Evolutionary conservation across 2,113 vertebrate genomes (phyloP).

Genomic region (Lampris incognitus): DNA sequence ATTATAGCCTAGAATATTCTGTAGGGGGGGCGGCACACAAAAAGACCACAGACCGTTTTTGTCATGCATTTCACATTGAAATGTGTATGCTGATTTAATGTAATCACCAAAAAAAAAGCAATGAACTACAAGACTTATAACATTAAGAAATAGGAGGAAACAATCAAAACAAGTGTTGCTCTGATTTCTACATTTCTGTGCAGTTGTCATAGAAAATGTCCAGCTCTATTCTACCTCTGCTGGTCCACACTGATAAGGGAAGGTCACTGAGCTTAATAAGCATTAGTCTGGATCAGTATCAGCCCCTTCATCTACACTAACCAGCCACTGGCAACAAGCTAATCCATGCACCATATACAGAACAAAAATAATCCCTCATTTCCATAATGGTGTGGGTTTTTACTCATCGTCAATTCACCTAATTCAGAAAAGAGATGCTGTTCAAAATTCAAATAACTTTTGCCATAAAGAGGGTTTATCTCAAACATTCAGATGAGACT

Average conservation of each 20-base stretch:
- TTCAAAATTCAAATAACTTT: background rate
- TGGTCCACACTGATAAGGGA: slow-evolving; percentile 67
- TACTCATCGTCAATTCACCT: background rate
- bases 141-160: background rate
- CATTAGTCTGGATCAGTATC: slow-evolving; percentile 76
- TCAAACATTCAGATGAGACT: background rate
- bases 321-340: slow-evolving; percentile 51
- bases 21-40: too few species aligned
- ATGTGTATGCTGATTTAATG: background rate
- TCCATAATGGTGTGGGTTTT: background rate
- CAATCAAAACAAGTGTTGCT: slow-evolving; percentile 5
- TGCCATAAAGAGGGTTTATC: background rate
- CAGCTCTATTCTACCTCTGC: slow-evolving; percentile 35
- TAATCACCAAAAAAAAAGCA: background rate
- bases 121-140: background rate
- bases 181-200: background rate
- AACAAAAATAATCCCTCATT: slow-evolving; percentile 9
- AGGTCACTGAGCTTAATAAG: slow-evolving; percentile 73
- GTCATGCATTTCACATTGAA: background rate
- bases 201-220: slow-evolving; percentile 29
- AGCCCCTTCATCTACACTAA: slow-evolving; percentile 40
- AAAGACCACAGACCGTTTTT: too few species aligned
- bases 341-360: slow-evolving; percentile 56
- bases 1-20: too few species aligned
- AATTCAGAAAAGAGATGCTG: too few species aligned